Conservation (phyloP, 2,888 invertebrate genomes). For the Tineola bisselliella region DNA sequence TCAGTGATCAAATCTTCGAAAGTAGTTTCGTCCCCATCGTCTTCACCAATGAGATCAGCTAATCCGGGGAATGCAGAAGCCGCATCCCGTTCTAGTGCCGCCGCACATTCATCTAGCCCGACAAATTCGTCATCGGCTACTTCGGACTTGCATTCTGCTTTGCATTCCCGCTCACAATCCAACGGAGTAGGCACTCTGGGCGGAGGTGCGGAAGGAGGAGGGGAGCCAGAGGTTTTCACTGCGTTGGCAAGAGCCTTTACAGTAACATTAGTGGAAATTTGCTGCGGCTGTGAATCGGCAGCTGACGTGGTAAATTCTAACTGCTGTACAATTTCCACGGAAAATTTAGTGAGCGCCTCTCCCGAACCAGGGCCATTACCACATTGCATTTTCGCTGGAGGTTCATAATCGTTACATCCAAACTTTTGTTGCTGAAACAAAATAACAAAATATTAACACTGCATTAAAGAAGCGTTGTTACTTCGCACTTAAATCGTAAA, state of each 20-base stretch:
- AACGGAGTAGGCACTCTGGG: conserved; percentile 80
- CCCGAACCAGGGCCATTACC: conserved; percentile 46
- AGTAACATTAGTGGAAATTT: conserved; percentile 91
- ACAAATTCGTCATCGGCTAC: conserved; percentile 84
- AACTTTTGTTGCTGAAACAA: conserved; percentile 85
- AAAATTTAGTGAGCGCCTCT: conserved; percentile 77
- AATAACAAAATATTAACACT: conserved; percentile 16
- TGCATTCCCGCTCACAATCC: conserved; percentile 82
- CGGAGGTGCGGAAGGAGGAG: conserved; percentile 52
- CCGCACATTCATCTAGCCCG: conserved; percentile 86
- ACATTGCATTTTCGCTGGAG: conserved; percentile 78
- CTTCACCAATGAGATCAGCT: conserved; percentile 84
- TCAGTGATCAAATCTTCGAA: conserved; percentile 90
- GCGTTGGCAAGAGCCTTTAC: conserved; percentile 74
- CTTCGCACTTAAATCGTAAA: conserved; percentile 1
- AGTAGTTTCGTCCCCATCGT: conserved; percentile 80
- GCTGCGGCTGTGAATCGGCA: conserved; percentile 87
- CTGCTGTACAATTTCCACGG: conserved; percentile 92
- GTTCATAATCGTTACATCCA: conserved; percentile 77
- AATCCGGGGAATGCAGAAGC: conserved; percentile 81
- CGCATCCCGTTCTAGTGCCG: conserved; percentile 85
- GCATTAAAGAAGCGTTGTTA: conserved; percentile 22
- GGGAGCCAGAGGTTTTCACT: conserved; percentile 53
- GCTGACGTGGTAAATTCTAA: conserved; percentile 89
- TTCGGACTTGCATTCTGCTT: conserved; percentile 83